Base-by-base conservation (phyloP, 2,113 vertebrate genomes). In the Toxotes chatareus region DNA sequence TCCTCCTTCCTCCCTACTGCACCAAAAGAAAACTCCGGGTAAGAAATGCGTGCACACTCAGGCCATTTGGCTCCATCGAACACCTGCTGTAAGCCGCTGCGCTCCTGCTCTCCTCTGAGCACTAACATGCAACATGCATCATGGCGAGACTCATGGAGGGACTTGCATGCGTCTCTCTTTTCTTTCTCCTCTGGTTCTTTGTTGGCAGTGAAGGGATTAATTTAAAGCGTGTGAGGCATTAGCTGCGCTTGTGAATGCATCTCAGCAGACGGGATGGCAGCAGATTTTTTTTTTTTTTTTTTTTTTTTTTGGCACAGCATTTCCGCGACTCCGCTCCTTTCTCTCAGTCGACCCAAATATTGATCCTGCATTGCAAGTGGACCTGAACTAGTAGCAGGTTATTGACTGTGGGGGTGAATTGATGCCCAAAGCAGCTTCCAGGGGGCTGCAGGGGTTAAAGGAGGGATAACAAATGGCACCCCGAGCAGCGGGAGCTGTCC, bases 21-120 rank as follows among this genome's bases (percentile, higher is more conserved):
- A 94, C 90, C 93, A 94, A 94, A 94, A 86, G 80, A 85, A 93
- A 94, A 94, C 85, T 93, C 81, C 82, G 88, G 94, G 95, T 95
- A 94, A 93, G 94, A 76, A 63, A 84, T 53, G 81, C 86, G 36
- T 64, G 51, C 57, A 79, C 57, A 47, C 63, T 85, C 70, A 56
- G 47, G 72, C 84, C 64, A 19, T 79, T 78, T 47, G 73, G 49
- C 70, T 19, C 49, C 67, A 40, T 53, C 65, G 32, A 75, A 19
- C 85, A 83, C 80, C 73, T 73, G 76, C 75, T 44, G 10, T 9
- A 7, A 51, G 57, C 40, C 38, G 59, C 76, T 27, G 67, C 17
- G 49, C 75, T 69, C 63, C 63, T 8, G 78, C 71, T 3, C 68
- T 67, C 38, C 63, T 40, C 63, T 4, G 32, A 16, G 38, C 56